Percentiles rank a stretch among this genome's conserved stretches.
These are phyloP conservation scores for Perognathus longimembris DNA, from an alignment of 2,113 vertebrate genomes.

Conservation along the genomic window DNA sequence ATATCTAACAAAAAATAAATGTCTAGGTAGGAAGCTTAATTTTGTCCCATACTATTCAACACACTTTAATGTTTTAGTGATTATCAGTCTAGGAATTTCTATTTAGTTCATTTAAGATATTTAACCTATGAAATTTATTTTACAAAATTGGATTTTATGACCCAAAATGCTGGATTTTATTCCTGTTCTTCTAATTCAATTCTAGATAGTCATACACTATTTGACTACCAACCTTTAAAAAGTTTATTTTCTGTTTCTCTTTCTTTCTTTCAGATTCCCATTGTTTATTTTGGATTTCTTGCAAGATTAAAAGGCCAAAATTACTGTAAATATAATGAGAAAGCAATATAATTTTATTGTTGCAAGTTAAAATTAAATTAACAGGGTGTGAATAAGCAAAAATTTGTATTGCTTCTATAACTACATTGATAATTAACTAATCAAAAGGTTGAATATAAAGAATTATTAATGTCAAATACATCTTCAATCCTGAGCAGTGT, in stretches of 20 bases:
- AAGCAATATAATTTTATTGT: neutral
- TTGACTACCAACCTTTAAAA: neutral
- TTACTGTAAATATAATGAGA: neutral
- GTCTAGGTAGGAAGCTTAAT: conserved; percentile 69
- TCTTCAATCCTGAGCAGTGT: neutral
- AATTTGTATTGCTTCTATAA: neutral
- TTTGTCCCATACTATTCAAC: conserved; percentile 59
- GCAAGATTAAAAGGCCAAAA: neutral
- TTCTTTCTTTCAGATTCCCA: neutral
- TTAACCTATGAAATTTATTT: conserved; percentile 44
- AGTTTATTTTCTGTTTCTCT: neutral
- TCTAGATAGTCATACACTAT: neutral
- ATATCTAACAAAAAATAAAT: conserved; percentile 52
- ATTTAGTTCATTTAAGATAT: conserved; percentile 32
- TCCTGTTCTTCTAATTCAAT: conserved; percentile 19
- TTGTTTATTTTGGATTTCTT: neutral
- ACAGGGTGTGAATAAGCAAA: neutral
- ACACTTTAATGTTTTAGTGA: conserved; percentile 62
- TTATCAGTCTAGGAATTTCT: conserved; percentile 54
- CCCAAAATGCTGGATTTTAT: conserved; percentile 43
- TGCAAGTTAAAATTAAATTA: neutral
- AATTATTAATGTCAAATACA: neutral
- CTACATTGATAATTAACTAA: neutral
- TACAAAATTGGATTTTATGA: conserved; percentile 46
- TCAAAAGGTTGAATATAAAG: neutral